phyloP scores from a whole-genome alignment of 2,113 vertebrate genomes.

The Rhynchomys soricoides region DNA sequence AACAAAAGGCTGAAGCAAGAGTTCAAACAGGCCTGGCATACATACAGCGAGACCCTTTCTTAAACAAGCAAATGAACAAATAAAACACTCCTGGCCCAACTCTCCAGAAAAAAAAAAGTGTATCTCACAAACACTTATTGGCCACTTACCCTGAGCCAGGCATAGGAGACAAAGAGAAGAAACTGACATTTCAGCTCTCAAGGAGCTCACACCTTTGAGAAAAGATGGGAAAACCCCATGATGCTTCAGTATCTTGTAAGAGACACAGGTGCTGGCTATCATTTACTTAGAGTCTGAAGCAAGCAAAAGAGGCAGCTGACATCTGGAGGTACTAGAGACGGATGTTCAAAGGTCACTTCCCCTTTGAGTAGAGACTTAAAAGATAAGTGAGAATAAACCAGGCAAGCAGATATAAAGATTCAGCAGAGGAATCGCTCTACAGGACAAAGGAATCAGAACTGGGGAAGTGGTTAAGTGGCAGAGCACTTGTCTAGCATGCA shows the following conservation, averaged over 20 bases:
- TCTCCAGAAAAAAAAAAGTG: not conserved
- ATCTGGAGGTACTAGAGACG: not conserved
- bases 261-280: not conserved
- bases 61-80: not conserved
- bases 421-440: not conserved
- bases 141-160: not conserved
- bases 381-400: conserved; percentile 36
- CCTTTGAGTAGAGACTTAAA: conserved; percentile 43
- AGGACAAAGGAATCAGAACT: not conserved
- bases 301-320: not conserved
- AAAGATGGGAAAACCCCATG: not conserved
- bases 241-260: not conserved
- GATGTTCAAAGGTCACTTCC: conserved; percentile 27
- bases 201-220: not conserved
- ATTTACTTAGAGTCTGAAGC: not conserved
- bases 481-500: not conserved
- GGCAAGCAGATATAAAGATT: not conserved
- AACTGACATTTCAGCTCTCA: not conserved
- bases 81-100: not conserved
- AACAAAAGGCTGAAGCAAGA: not conserved
- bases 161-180: not conserved
- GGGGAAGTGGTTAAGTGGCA: too few species aligned
- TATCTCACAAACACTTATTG: not conserved
- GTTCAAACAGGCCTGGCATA: not conserved
- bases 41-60: not conserved